Evolutionary conservation across 2,113 vertebrate species (phyloP).

Genomic region (Pyrgilauda ruficollis): DNA sequence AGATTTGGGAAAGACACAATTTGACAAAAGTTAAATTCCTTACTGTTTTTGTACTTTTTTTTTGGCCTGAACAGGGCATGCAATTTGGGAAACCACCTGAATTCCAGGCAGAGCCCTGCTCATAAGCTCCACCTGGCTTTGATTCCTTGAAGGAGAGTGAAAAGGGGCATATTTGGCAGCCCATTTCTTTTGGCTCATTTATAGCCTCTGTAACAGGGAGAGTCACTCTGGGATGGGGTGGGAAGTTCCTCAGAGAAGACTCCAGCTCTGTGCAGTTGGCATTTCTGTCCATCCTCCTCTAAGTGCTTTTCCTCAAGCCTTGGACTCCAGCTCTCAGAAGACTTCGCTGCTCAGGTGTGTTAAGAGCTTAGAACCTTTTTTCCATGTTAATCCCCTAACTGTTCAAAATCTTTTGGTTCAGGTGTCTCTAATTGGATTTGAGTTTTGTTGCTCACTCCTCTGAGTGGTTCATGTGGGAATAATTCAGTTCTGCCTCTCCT

Average conservation of each 20-base stretch:
- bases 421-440: background rate
- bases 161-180: background rate
- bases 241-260: background rate
- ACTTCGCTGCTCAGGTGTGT: background rate
- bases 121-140: background rate
- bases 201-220: background rate
- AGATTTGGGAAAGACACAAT: background rate
- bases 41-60: background rate
- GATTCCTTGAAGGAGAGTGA: background rate
- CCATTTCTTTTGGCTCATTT: background rate
- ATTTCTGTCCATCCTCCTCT: background rate
- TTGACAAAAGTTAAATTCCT: background rate
- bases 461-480: background rate
- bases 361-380: background rate
- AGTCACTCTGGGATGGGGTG: background rate
- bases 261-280: background rate
- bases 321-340: background rate
- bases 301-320: background rate
- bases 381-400: background rate
- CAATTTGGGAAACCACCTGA: background rate
- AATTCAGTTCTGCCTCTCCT: background rate
- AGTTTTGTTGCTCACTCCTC: background rate
- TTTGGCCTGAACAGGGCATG: background rate
- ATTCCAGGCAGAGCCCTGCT: background rate
- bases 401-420: background rate